These are phyloP conservation scores for Anarhynchus alexandrinus DNA, from an alignment of 2,113 vertebrate species.

Conservation along the genomic window DNA sequence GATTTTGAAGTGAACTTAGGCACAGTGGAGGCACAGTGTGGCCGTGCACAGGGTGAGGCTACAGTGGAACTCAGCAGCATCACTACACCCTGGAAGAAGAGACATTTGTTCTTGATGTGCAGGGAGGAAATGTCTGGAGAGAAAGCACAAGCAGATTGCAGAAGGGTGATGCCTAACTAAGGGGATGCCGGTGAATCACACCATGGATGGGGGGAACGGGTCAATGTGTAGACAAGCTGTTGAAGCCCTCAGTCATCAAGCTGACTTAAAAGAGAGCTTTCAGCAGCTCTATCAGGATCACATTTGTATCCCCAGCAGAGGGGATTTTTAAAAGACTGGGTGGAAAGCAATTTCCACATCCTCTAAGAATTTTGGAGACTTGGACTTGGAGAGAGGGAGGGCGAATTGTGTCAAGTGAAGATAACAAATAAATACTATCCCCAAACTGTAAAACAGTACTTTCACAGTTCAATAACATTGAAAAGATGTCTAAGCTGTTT, in stretches of 20 bases:
- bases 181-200: not conserved
- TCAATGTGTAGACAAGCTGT: not conserved
- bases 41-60: accelerated
- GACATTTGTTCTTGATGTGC: not conserved
- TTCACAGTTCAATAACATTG: not conserved
- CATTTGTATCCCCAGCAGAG: not conserved
- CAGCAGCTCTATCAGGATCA: not conserved
- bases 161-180: not conserved
- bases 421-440: not conserved
- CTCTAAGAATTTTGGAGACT: not conserved
- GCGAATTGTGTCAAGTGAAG: not conserved
- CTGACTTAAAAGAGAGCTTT: not conserved
- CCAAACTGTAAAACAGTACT: not conserved
- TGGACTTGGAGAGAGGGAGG: not conserved
- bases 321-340: not conserved
- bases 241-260: not conserved
- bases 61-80: not conserved
- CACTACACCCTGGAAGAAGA: not conserved
- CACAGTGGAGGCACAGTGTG: not conserved
- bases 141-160: not conserved
- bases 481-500: not conserved
- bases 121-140: not conserved
- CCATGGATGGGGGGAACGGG: not conserved
- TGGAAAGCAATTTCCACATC: not conserved
- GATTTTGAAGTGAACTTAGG: not conserved